Evolutionary conservation across 2,113 vertebrate species (phyloP).

Genomic region (Chamaetylas fuelleborni): DNA sequence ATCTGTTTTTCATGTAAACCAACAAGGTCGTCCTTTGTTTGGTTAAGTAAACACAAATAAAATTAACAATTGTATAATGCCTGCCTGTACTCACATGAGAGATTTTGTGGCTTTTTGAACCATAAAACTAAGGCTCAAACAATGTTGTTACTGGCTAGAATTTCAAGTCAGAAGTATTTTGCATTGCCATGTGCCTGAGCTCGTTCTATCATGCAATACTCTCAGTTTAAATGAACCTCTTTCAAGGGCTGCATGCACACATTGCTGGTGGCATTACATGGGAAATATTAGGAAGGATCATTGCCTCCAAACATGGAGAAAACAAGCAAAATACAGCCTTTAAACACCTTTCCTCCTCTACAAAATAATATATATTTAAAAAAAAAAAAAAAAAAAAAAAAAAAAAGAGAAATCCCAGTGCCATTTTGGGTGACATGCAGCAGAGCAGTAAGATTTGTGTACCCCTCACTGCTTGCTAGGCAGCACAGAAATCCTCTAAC

Average conservation of each 20-base stretch:
- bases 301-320: background rate
- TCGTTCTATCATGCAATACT: background rate
- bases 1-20: background rate
- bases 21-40: background rate
- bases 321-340: background rate
- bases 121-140: background rate
- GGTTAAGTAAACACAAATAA: background rate
- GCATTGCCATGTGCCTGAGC: background rate
- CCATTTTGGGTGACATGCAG: background rate
- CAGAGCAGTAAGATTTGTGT: background rate
- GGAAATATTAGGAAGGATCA: background rate
- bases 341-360: accelerated
- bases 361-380: background rate
- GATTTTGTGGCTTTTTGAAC: background rate
- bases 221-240: background rate
- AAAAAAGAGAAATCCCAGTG: background rate
- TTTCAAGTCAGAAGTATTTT: background rate
- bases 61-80: background rate
- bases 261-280: background rate
- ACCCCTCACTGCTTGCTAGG: background rate
- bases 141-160: background rate
- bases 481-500: background rate
- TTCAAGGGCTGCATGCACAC: background rate
- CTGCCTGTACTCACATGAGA: background rate
- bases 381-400: background rate